Conservation (phyloP, 30 jellyfish, hydroid and myxozoan species). For the Cassiopea xamachana region DNA sequence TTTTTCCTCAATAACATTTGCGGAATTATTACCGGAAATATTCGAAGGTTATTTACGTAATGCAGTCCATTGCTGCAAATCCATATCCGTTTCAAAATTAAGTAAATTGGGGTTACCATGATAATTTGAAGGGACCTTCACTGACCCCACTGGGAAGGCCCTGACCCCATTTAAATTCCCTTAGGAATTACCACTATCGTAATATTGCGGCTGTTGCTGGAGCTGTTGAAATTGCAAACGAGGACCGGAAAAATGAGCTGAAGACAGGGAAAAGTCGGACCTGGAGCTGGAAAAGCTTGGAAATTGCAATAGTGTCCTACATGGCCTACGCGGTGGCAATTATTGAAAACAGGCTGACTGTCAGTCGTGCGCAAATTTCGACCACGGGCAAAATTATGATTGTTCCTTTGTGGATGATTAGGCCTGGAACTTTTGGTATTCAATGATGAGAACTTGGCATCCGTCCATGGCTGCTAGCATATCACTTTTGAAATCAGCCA, state of each 20-base stretch:
- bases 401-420: background rate
- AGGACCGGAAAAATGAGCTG: background rate
- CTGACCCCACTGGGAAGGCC: slow-evolving; percentile 53
- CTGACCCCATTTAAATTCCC: slow-evolving; percentile 25
- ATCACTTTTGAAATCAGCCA: slow-evolving; percentile 6
- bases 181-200: background rate
- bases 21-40: background rate
- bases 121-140: slow-evolving; percentile 5
- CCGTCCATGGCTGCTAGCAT: slow-evolving; percentile 17
- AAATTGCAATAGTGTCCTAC: slow-evolving; percentile 17
- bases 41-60: background rate
- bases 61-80: slow-evolving; percentile 12
- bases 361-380: slow-evolving; percentile 47
- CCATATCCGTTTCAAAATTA: background rate
- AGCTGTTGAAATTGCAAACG: background rate
- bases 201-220: background rate
- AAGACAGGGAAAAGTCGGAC: background rate
- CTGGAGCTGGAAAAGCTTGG: background rate
- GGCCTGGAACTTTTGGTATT: background rate
- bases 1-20: background rate
- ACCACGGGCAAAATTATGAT: background rate
- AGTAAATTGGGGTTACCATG: background rate
- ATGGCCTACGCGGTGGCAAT: slow-evolving; percentile 26
- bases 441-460: background rate
- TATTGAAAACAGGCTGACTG: slow-evolving; percentile 26